phyloP scores from a whole-genome alignment of 2,113 vertebrate species.

The Spea multiplicata region DNA sequence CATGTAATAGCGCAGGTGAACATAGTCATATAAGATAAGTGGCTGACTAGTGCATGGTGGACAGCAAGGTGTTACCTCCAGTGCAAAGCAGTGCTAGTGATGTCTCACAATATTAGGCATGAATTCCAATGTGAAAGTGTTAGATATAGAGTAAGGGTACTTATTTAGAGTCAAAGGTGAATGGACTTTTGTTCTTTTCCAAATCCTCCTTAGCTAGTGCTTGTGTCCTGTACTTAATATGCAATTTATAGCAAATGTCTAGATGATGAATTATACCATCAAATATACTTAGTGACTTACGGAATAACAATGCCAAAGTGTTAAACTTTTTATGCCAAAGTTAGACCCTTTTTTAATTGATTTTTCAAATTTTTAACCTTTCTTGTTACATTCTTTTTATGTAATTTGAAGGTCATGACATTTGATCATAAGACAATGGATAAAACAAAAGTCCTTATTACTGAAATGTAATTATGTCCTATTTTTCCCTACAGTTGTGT shows the following conservation, averaged over 20 bases:
- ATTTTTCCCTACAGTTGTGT: background rate
- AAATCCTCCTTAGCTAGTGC: too few species aligned
- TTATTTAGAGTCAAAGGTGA: too few species aligned
- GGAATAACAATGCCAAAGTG: background rate
- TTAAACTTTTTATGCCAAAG: background rate
- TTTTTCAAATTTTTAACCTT: background rate
- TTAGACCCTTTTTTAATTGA: background rate
- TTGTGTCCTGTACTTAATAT: background rate
- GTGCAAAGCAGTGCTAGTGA: too few species aligned
- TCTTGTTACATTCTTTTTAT: background rate
- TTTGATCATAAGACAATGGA: conserved; percentile 1
- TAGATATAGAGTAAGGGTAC: too few species aligned
- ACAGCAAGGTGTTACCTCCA: too few species aligned
- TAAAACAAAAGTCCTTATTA: conserved; percentile 2
- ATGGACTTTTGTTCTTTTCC: too few species aligned
- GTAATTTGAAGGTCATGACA: conserved; percentile 8
- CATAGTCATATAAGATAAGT: too few species aligned
- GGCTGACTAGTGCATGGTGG: too few species aligned
- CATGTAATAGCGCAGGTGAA: too few species aligned
- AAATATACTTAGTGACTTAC: background rate
- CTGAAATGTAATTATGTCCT: background rate
- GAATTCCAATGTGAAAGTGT: too few species aligned
- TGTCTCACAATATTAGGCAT: too few species aligned
- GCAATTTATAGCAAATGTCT: background rate
- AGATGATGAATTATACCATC: background rate